phyloP scores from a whole-genome alignment of 2,888 invertebrate genomes.

The Julus scanicus region DNA sequence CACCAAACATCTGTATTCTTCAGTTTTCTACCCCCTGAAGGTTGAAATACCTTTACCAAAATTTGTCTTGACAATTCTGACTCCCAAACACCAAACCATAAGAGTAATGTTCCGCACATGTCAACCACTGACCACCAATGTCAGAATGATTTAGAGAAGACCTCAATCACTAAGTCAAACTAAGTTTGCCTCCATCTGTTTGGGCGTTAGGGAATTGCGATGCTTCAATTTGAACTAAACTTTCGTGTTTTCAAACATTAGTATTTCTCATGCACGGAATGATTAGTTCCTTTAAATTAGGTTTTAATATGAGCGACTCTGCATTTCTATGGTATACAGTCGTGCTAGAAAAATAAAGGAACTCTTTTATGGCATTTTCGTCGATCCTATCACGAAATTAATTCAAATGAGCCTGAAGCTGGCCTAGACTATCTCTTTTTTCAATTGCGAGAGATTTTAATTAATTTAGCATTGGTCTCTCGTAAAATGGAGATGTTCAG shows the following conservation, averaged over 20 bases:
- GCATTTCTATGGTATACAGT: neutral
- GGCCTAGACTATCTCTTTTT: neutral
- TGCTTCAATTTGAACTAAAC: neutral
- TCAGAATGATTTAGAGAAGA: neutral
- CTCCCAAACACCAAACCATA: neutral
- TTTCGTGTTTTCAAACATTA: neutral
- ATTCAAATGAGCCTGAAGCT: conserved; percentile 6
- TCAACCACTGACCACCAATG: conserved; percentile 8
- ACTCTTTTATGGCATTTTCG: neutral
- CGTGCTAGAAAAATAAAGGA: neutral
- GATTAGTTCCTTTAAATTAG: neutral
- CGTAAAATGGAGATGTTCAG: neutral
- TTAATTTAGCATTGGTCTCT: neutral
- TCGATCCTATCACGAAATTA: conserved; percentile 1
- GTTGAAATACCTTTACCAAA: neutral
- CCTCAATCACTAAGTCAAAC: neutral
- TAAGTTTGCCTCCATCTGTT: neutral
- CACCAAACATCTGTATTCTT: neutral
- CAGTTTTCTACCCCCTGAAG: neutral
- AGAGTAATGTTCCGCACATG: conserved; percentile 2
- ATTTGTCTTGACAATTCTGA: neutral
- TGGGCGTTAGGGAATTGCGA: neutral
- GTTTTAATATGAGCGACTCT: neutral
- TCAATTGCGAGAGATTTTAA: neutral
- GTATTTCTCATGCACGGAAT: neutral